phyloP scores from a whole-genome alignment of 2,113 vertebrate genomes.

The Stictonetta naevosa region DNA sequence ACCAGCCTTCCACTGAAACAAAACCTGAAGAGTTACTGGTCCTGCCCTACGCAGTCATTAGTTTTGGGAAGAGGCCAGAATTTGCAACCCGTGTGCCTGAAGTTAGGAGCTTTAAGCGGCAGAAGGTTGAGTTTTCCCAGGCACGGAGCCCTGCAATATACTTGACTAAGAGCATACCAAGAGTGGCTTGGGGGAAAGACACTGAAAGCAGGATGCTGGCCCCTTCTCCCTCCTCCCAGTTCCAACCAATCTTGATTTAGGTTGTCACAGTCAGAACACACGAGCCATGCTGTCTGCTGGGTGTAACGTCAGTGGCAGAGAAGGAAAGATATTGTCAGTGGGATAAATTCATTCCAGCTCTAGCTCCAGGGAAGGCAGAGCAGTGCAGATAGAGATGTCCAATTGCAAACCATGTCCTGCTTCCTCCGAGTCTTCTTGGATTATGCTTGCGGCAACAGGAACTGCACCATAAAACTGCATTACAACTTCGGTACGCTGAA shows the following conservation, averaged over 20 bases:
- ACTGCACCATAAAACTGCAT: not conserved
- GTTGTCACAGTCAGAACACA: not conserved
- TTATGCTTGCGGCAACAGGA: conserved; percentile 11
- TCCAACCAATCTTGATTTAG: not conserved
- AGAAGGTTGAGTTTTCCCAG: not conserved
- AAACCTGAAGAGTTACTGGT: not conserved
- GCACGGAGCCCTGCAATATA: not conserved
- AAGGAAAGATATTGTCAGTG: not conserved
- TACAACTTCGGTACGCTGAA: not conserved
- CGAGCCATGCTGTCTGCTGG: rapidly evolving
- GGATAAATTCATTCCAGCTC: not conserved
- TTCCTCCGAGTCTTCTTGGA: conserved; percentile 9
- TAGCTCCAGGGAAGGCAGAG: not conserved
- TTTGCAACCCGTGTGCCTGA: not conserved
- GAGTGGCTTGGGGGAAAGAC: not conserved
- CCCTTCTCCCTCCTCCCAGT: not conserved
- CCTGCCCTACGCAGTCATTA: not conserved
- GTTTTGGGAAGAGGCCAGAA: not conserved
- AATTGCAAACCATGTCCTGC: not conserved
- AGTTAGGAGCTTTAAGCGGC: not conserved
- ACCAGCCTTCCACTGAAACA: not conserved
- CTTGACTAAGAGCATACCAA: not conserved
- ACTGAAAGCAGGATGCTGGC: not conserved
- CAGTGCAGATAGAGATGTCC: conserved; percentile 4
- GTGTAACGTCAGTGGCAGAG: not conserved